Base-by-base conservation (phyloP, 2,888 invertebrate genomes). In the Oasisia sp. region DNA sequence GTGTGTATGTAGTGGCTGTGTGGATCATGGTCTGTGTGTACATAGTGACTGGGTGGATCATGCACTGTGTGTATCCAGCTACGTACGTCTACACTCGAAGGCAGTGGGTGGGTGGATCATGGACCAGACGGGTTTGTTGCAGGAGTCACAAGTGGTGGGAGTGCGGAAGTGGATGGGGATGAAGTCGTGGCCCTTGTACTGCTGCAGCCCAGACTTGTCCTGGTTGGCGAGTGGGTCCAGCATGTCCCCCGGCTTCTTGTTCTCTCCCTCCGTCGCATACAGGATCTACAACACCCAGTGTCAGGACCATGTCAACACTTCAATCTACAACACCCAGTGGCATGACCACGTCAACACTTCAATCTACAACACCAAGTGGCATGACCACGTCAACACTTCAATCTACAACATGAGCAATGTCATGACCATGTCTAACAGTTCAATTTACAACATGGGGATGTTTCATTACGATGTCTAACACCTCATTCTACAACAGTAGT, bases 81-180 rank as follows among this genome's bases (percentile, higher is more conserved):
- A 50, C 50, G 14, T 50, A 50, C 50, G 50, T 50, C 50, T 97
- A 97, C 99, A 99, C 97, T 99, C 99, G 95, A 99, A 97, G 93
- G 99, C 99, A 94, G 98, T 98, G 94, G 99, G 99, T 94, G 99
- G 99, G 95, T 99, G 98, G 97, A 99, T 98, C 98, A 99, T 98
- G 97, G 99, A 98, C 98, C 99, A 99, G 95, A 99, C 97, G 95
- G 99, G 99, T 96, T 98, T 99, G 94, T 98, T 98, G 97, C 99
- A 99, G 94, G 98, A 98, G 97, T 99, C 99, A 97, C 99, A 99
- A 94, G 98, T 98, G 19, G 99, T 99, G 92, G 99, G 99, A 98
- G 99, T 99, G 97, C 99, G 99, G 97, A 98, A 99, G 95, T 98
- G 98, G 95, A 99, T 98, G 96, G 98, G 98, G 94, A 99, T 97